Evolutionary conservation across 2,888 invertebrate genomes (phyloP), one percentile per base, ranked within the genome.

Genomic region (Micropterix aruncella): DNA sequence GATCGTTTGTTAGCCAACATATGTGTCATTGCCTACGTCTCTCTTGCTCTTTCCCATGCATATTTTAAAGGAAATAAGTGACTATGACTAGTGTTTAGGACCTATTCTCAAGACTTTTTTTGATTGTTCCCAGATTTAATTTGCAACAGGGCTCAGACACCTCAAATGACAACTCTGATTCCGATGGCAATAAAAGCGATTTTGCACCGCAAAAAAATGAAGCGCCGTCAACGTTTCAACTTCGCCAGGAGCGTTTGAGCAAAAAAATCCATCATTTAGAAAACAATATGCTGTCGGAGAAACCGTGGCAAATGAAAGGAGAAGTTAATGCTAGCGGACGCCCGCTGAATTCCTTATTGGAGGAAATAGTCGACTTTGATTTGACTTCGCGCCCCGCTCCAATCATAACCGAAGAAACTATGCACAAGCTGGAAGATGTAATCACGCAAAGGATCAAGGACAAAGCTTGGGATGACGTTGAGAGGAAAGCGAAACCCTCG

Each of bases 271-370:
- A 76, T 18, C 69, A 77, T 51, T 63, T 87, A 42, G 90, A 91
- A 66, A 73, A 80, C 40, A 75, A 77, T 52, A 80, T 81, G 0
- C 57, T 96, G 19, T 72, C 76, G 9, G 88, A 91, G 48, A 93
- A 93, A 53, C 83, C 91, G 0, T 99, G 97, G 97, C 91, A 93
- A 57, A 63, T 96, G 39, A 83, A 80, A 58, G 97, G 97, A 48
- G 97, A 99, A 74, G 79, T 91, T 0, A 74, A 77, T 45, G 90
- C 83, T 0, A 65, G 72, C 0, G 75, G 69, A 47, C 71, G 97
- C 44, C 96, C 96, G 1, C 84, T 89, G 60, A 94, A 97, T 67
- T 93, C 95, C 1, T 65, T 97, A 16, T 68, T 99, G 0, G 86
- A 95, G 65, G 93, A 96, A 65, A 79, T 89, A 47, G 74, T 97